Conservation (phyloP, 2,797 vertebrate genomes). For the Vultur gryphus region DNA sequence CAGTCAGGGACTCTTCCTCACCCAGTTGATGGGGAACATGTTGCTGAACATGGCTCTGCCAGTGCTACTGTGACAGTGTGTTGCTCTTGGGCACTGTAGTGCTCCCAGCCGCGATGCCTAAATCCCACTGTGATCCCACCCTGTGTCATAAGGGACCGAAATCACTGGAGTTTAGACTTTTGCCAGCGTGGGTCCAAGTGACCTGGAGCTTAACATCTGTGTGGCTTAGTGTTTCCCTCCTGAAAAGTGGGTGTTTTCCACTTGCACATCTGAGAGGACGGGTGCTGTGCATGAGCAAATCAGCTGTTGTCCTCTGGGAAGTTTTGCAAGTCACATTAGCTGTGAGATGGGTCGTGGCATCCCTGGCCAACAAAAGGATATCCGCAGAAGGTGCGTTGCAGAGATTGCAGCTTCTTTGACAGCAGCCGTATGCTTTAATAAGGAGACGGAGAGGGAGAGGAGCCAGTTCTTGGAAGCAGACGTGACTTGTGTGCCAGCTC, state of each 20-base stretch:
- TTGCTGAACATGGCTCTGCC: not conserved
- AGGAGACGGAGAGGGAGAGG: not conserved
- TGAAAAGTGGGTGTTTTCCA: not conserved
- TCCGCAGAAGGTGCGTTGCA: not conserved
- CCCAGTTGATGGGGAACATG: not conserved
- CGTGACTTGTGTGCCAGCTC: not conserved
- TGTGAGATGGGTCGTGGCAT: not conserved
- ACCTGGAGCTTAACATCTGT: not conserved
- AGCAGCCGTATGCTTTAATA: not conserved
- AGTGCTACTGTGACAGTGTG: rapidly evolving
- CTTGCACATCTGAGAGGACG: not conserved
- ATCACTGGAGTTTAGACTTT: not conserved
- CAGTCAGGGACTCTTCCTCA: not conserved
- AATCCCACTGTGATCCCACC: rapidly evolving
- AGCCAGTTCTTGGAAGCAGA: not conserved
- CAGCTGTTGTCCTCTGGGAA: not conserved
- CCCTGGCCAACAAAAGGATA: not conserved
- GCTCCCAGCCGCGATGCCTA: not conserved
- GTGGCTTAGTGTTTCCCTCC: not conserved
- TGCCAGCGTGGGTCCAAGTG: not conserved
- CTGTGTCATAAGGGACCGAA: not conserved
- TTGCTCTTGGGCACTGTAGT: not conserved
- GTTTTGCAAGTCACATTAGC: not conserved
- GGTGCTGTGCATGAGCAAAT: not conserved
- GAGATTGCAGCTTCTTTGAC: not conserved